These are phyloP conservation scores for Lagenorhynchus albirostris DNA, from an alignment of 2,113 vertebrate genomes.

Conservation along the genomic window DNA sequence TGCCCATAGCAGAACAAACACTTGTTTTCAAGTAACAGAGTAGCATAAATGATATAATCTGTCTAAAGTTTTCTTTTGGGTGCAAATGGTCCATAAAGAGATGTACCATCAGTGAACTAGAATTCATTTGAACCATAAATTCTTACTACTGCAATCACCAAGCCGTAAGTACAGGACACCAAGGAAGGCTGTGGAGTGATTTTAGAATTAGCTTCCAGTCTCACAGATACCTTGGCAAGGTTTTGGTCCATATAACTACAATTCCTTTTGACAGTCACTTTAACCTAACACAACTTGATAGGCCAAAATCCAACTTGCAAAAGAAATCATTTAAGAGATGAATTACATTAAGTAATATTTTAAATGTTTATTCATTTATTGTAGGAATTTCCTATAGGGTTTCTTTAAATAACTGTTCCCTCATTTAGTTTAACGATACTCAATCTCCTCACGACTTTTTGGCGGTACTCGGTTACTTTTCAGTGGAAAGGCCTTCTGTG, in stretches of 20 bases:
- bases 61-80: background rate
- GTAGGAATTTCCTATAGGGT: background rate
- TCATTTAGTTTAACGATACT: background rate
- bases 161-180: background rate
- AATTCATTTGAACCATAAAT: background rate
- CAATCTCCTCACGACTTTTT: background rate
- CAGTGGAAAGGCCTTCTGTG: background rate
- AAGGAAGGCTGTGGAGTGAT: background rate
- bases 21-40: background rate
- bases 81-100: background rate
- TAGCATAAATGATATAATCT: background rate
- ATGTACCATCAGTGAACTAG: background rate
- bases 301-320: conserved; percentile 4
- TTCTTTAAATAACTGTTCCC: background rate
- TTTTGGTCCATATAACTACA: background rate
- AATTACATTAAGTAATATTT: background rate
- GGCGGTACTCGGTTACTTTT: background rate
- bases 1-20: background rate
- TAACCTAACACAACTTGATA: background rate
- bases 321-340: conserved; percentile 30
- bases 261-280: background rate
- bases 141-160: background rate
- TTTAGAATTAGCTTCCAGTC: background rate
- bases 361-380: background rate
- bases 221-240: background rate